Base-by-base conservation (phyloP, 1,140 invertebrate genomes). In the Eumaeus atala region DNA sequence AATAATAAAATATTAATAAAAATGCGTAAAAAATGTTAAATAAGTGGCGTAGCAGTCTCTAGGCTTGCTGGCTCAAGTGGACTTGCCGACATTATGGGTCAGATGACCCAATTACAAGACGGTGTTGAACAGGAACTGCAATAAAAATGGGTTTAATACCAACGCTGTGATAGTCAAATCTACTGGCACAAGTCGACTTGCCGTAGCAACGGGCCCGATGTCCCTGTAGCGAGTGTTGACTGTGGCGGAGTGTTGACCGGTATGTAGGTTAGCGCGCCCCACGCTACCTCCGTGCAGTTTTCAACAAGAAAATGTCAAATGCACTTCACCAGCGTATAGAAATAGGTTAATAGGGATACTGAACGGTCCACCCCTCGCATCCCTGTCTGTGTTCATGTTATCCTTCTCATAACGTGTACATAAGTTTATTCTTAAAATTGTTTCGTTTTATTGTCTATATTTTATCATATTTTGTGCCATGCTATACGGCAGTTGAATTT, bases 151-250 rank as follows among this genome's bases (percentile, higher is more conserved):
- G n/a, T n/a, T n/a, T n/a, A n/a, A n/a, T 28, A 3, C 6, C 21
- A 28, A 6, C 8, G n/a, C 40, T 12, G 7, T 42, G 9, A 16
- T 12, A 9, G 1, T 16, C n/a, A 11, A 55, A 33, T 35, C 16
- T 18, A 61, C 62, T 64, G 55, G 74, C 54, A 50, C 78, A 56
- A 82, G 77, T 77, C 51, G 48, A 66, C 66, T 85, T 17, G 64
- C 64, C 40, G 54, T 58, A 51, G 63, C 66, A 84, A 77, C 72
- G 74, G 73, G 63, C 66, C 83, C 70, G 70, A 81, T 76, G 83
- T 84, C 83, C 83, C 83, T 86, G 83, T 81, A 81, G 79, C 80
- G 83, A 83, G 74, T 86, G 83, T 86, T 84, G 83, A 86, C 83
- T 86, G 83, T 74, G 80, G 61, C 83, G 83, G 83, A 86, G 83